Base-by-base conservation (phyloP, 2,888 invertebrate genomes). In the Seladonia tumulorum region DNA sequence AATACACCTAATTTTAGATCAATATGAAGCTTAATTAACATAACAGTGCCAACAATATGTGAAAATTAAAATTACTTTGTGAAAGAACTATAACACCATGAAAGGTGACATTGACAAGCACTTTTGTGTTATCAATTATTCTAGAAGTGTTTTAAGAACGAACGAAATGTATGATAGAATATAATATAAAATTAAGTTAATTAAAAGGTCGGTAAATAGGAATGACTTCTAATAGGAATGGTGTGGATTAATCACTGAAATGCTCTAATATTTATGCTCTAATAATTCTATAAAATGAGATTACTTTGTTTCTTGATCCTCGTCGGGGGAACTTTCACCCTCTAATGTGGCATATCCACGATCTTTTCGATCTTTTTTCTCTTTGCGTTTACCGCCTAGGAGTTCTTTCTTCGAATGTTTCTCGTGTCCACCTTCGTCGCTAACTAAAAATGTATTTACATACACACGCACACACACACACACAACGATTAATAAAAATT, bases 281-380 rank as follows among this genome's bases (percentile, higher is more conserved):
- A 35, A 76, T 49, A 47, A 60, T 22, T 45, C 29, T n/a, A 25
- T 45, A 14, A 57, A 76, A 82, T 18, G 83, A 79, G 35, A 76
- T 95, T 95, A 98, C 98, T 97, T 98, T 7, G 97, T 97, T 95
- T 98, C 98, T 66, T 97, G 96, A 92, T 98, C 98, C 92, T 98
- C 98, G 94, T 98, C 98, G 8, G 98, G 98, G 0, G 99, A 99
- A 93, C 99, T 98, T 95, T 98, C 98, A 68, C 98, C 99, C 95
- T 98, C 99, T 91, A 99, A 96, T 42, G 98, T 98, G 74, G 98
- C 98, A 96, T 99, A 99, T 3, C 99, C 98, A 91, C 98, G 96
- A 93, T 98, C 98, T 95, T 98, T 98, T 93, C 98, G 98, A 70
- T 97, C 98, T 94, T 98, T 98, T 91, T 97, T 98, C 81, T 98